These are phyloP conservation scores for Drosophila tripunctata DNA, from an alignment of 2,888 invertebrate genomes.

Conservation along the genomic window DNA sequence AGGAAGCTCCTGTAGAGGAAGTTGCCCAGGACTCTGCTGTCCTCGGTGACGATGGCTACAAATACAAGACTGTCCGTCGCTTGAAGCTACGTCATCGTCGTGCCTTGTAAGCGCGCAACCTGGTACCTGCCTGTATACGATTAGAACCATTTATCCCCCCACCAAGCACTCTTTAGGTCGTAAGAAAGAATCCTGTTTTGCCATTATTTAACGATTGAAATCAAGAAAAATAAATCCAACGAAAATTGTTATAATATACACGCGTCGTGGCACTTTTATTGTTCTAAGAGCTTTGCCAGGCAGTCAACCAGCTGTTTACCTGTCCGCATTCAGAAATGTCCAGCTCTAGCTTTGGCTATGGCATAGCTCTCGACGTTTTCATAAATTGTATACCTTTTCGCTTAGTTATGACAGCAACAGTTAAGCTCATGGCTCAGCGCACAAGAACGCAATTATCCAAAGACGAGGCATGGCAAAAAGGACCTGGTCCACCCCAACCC, in stretches of 20 bases:
- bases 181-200: slow-evolving; percentile 64
- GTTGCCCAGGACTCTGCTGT: slow-evolving; percentile 49
- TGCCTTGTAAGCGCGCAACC: slow-evolving; percentile 55
- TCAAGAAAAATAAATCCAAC: slow-evolving; percentile 73
- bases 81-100: slow-evolving; percentile 75
- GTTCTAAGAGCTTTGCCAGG: slow-evolving; percentile 26
- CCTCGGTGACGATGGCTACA: slow-evolving; percentile 64
- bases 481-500: slow-evolving; percentile 25
- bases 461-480: slow-evolving; percentile 47
- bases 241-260: slow-evolving; percentile 71
- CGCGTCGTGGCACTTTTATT: slow-evolving; percentile 39
- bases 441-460: slow-evolving; percentile 81
- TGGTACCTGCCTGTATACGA: slow-evolving; percentile 58
- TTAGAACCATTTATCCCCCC: slow-evolving; percentile 50
- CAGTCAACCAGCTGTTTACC: slow-evolving; percentile 26
- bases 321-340: slow-evolving; percentile 23
- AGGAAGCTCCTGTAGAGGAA: slow-evolving; percentile 49
- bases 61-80: slow-evolving; percentile 76
- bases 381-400: slow-evolving; percentile 80
- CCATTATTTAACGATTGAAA: slow-evolving; percentile 76
- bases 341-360: background rate
- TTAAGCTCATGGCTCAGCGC: slow-evolving; percentile 80
- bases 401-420: slow-evolving; percentile 80
- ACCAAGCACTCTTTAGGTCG: slow-evolving; percentile 58
- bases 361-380: slow-evolving; percentile 61